Evolutionary conservation across 2,888 invertebrate species (phyloP).

Genomic region (Keiferia lycopersicella): DNA sequence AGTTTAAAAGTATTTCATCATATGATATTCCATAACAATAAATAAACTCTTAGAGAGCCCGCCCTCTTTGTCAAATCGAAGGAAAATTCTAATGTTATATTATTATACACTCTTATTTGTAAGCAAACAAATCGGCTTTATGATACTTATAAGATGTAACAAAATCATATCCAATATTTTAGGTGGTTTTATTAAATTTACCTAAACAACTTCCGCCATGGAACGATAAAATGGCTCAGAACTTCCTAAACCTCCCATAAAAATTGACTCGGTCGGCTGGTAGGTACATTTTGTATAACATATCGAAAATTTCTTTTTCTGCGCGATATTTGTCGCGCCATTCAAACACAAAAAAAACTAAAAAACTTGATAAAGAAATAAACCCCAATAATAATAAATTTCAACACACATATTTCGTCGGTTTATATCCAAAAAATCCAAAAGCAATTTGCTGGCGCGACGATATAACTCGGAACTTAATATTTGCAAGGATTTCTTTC

Average conservation of each 20-base stretch:
- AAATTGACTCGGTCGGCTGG: too few species aligned
- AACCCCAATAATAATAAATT: neutral
- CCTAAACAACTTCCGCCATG: too few species aligned
- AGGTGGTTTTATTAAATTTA: too few species aligned
- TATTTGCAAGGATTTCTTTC: constrained; percentile 34
- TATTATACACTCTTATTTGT: neutral
- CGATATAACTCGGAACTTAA: constrained; percentile 28
- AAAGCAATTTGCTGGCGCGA: neutral
- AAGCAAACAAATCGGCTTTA: neutral
- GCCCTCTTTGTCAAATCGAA: neutral
- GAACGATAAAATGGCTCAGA: too few species aligned
- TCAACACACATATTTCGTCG: neutral
- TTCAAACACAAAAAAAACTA: too few species aligned
- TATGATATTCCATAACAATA: neutral
- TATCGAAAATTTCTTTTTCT: too few species aligned
- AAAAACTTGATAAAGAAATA: too few species aligned
- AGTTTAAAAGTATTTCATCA: too few species aligned
- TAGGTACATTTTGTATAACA: too few species aligned
- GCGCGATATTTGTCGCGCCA: too few species aligned
- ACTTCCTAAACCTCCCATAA: too few species aligned
- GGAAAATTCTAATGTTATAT: neutral
- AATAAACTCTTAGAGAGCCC: neutral
- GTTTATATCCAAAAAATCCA: neutral
- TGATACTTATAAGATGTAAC: neutral
- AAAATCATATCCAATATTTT: too few species aligned